phyloP scores from a whole-genome alignment of 2,797 vertebrate species.

The Sebastes oblongus region DNA sequence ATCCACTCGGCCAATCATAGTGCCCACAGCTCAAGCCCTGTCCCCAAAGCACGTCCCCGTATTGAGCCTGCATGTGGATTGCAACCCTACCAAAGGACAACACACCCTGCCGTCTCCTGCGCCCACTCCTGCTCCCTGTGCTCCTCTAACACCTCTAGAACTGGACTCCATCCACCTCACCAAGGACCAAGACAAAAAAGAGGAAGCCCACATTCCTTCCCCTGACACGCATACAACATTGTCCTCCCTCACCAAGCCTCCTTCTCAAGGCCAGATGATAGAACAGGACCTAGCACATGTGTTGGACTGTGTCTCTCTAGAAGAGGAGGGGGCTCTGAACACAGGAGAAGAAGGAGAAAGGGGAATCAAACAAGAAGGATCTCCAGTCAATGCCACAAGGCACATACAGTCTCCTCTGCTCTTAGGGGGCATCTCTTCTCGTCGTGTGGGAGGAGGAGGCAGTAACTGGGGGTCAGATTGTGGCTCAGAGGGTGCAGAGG shows the following conservation, averaged over 20 bases:
- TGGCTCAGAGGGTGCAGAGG: slow-evolving; percentile 87
- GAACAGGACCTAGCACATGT: slow-evolving; percentile 86
- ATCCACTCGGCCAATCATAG: slow-evolving; percentile 85
- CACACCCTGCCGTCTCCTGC: slow-evolving; percentile 38
- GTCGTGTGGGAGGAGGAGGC: slow-evolving; percentile 83
- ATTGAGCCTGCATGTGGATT: slow-evolving; percentile 53
- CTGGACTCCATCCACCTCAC: slow-evolving; percentile 74
- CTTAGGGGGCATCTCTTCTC: slow-evolving; percentile 61
- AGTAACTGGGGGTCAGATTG: slow-evolving; percentile 81
- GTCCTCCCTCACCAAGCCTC: slow-evolving; percentile 60
- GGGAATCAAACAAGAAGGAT: slow-evolving; percentile 52
- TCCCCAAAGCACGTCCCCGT: slow-evolving; percentile 61
- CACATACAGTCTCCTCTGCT: slow-evolving; percentile 75
- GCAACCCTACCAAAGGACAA: slow-evolving; percentile 59
- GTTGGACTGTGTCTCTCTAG: slow-evolving; percentile 85
- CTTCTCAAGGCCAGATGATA: slow-evolving; percentile 64
- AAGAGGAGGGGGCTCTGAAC: slow-evolving; percentile 72
- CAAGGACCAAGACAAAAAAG: slow-evolving; percentile 76
- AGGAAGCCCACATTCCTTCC: slow-evolving; percentile 61
- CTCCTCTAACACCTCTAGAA: slow-evolving; percentile 64
- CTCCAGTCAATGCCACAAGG: slow-evolving; percentile 51
- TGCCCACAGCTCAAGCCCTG: slow-evolving; percentile 88
- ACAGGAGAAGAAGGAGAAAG: slow-evolving; percentile 44
- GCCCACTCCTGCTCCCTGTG: slow-evolving; percentile 61
- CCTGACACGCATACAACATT: slow-evolving; percentile 55